A percentile compares a stretch with the other conserved stretches of the same genome.
Conservation (phyloP, 2,113 vertebrate genomes). For the Tricholaema leucomelas region DNA sequence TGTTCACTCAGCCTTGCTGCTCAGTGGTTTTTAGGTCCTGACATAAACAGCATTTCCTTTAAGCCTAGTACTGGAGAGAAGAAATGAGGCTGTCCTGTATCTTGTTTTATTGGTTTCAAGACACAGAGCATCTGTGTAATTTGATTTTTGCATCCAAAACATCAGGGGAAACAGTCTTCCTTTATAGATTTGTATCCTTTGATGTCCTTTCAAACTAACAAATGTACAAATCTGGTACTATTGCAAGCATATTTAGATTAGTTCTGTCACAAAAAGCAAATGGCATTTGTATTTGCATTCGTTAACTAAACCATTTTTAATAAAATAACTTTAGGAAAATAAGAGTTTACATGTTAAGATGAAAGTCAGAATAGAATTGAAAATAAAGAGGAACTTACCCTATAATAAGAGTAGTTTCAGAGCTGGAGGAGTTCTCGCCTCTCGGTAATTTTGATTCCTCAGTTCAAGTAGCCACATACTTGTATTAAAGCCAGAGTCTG, state of each 20-base stretch:
- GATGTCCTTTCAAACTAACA: conserved; percentile 53
- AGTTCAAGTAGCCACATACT: conserved; percentile 65
- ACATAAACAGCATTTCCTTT: conserved; percentile 65
- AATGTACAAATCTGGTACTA: conserved; percentile 44
- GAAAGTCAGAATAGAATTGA: neutral
- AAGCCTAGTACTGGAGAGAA: conserved; percentile 34
- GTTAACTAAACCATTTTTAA: conserved; percentile 39
- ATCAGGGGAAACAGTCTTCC: neutral
- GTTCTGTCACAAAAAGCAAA: conserved; percentile 16
- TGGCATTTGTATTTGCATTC: conserved; percentile 30
- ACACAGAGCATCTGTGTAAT: conserved; percentile 35
- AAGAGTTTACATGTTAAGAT: neutral
- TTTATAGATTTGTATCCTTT: conserved; percentile 48
- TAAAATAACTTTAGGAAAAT: neutral
- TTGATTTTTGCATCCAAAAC: conserved; percentile 40
- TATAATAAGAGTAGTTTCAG: conserved; percentile 51
- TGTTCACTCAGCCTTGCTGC: conserved; percentile 59
- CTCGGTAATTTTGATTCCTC: conserved; percentile 58
- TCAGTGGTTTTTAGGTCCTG: conserved; percentile 60
- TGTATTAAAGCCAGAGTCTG: conserved; percentile 48
- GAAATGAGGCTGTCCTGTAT: conserved; percentile 35
- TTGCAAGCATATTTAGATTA: conserved; percentile 17
- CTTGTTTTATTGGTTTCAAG: conserved; percentile 50
- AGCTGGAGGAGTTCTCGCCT: conserved; percentile 48
- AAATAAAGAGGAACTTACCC: conserved; percentile 75